Evolutionary conservation across 2,797 vertebrate genomes (phyloP), one percentile per base, ranked within the genome.

Genomic region (Cephalopachus bancanus): DNA sequence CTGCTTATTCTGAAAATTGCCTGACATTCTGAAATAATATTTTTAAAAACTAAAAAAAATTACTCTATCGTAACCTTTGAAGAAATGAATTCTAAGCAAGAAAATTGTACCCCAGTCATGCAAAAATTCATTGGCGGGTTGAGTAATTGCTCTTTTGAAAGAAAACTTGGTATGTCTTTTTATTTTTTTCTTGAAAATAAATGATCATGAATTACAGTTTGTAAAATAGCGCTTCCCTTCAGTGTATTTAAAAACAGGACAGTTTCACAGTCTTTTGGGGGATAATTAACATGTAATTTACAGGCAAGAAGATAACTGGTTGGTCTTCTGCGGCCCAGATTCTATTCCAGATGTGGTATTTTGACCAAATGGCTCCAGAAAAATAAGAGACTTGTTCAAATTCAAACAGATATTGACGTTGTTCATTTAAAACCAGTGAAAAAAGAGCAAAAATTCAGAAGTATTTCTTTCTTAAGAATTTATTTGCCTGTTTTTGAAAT

Each of bases 401-500:
- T 86, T 67, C 59, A 89, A 85, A 55, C 10, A 64, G 83, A 80
- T 79, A 59, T 28, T 94, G 49, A 89, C 22, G 16, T 85, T 75
- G 19, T 30, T 69, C n/a, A 9, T 83, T 81, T 72, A 85, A 88
- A 91, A 83, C 33, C 64, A 75, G 69, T 75, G 67, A 12, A 44
- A 20, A 83, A 78, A 79, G 14, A 81, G n/a, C n/a, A 71, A 95
- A 95, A 51, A 22, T 64, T 84, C 51, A 60, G 37, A 91, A 83
- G 10, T 19, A 78, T 15, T n/a, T 86, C 83, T 93, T 91, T 75
- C 33, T 0, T 65, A 80, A 89, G 28, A 95, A 24, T 89, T 83
- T 62, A 55, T 78, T 89, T 87, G 59, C 75, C 78, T 51, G 22
- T 53, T 89, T 97, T 93, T 83, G 24, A 87, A 93, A 79, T 72